Conservation (phyloP, 2,888 invertebrate species). For the Ophioninae sp. region DNA sequence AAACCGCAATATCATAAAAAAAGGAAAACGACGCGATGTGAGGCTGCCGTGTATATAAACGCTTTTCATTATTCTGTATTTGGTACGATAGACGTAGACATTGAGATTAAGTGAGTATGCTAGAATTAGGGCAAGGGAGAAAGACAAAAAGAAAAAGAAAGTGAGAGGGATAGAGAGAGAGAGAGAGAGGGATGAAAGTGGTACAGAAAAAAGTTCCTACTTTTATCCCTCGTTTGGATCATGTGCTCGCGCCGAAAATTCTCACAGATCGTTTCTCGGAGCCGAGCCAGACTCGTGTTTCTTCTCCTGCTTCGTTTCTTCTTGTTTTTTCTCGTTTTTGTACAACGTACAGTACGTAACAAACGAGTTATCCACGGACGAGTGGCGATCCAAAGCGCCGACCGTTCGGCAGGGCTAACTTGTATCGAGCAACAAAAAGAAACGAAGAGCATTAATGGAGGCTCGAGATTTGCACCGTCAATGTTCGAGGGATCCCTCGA, state of each 20-base stretch:
- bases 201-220: background rate
- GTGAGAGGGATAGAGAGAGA: background rate
- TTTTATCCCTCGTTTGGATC: slow-evolving; percentile 29
- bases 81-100: slow-evolving; percentile 63
- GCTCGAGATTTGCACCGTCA: background rate
- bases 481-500: background rate
- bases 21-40: slow-evolving; percentile 57
- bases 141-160: background rate
- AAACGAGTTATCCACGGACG: slow-evolving; percentile 18
- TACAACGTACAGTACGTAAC: slow-evolving; percentile 26
- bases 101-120: slow-evolving; percentile 57
- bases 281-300: background rate
- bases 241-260: slow-evolving; percentile 36
- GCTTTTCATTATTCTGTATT: slow-evolving; percentile 69
- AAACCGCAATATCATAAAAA: slow-evolving; percentile 59
- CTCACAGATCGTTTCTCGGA: slow-evolving; percentile 8
- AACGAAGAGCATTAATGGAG: background rate
- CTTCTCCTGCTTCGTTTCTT: slow-evolving; percentile 6
- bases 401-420: slow-evolving; percentile 14
- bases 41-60: slow-evolving; percentile 73
- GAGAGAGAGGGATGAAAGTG: background rate
- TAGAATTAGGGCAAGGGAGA: slow-evolving; percentile 24
- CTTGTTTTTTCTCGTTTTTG: slow-evolving; percentile 1
- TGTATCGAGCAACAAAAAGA: background rate
- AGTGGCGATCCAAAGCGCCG: slow-evolving; percentile 21